Evolutionary conservation across 92 coral and sea anemone genomes (phyloP).

Genomic region (Epizoanthus rinbou): DNA sequence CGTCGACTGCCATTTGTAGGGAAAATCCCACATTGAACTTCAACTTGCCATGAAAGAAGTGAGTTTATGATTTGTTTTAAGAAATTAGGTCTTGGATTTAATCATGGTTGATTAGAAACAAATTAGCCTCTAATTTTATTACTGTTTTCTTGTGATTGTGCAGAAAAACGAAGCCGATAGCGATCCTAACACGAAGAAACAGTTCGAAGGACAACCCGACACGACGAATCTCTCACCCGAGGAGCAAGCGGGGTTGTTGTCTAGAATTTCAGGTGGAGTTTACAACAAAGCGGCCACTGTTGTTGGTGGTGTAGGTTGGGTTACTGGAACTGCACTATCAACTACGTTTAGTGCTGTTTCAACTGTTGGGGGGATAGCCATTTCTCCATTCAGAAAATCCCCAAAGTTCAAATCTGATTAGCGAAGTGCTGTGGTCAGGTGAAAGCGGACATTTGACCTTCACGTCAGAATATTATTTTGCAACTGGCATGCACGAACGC

Average conservation of each 20-base stretch:
- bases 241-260: constrained; percentile 73
- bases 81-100: neutral
- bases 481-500: neutral
- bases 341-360: constrained; percentile 82
- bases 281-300: constrained; percentile 87
- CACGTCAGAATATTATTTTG: neutral
- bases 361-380: constrained; percentile 84
- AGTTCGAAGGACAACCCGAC: constrained; percentile 15
- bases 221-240: constrained; percentile 37
- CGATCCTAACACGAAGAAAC: constrained; percentile 36
- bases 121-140: neutral
- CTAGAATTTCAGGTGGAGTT: constrained; percentile 93
- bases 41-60: constrained; percentile 66
- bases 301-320: constrained; percentile 98
- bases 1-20: constrained; percentile 32
- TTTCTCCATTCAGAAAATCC: constrained; percentile 82
- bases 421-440: neutral
- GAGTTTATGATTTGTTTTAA: constrained; percentile 38
- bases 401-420: constrained; percentile 89
- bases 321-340: constrained; percentile 94
- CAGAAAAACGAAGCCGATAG: constrained; percentile 38
- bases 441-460: neutral
- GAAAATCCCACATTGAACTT: constrained; percentile 38
- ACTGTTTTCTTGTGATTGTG: neutral
- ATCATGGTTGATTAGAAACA: neutral